Base-by-base conservation (phyloP, 2,888 invertebrate genomes). In the Drosophila prolongata region DNA sequence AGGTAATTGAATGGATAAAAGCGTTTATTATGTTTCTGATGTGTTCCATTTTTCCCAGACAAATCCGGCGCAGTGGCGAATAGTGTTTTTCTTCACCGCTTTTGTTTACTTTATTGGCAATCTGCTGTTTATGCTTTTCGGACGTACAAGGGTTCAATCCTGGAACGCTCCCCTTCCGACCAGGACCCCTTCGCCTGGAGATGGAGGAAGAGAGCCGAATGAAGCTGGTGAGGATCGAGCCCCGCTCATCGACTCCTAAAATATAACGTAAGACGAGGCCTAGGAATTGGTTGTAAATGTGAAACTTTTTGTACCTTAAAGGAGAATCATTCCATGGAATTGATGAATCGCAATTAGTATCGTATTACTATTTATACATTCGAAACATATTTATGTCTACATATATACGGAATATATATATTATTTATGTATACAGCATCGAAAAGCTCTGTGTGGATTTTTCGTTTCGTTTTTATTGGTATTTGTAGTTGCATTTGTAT, bases 41-140 rank as follows among this genome's bases (percentile, higher is more conserved):
- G 3, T 10, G 24, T 1, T 3, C 9, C 9, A 11, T 19, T 1
- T 1, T 6, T 27, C 14, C 1, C 92, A 96, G 96, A 92, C 91
- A 13, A 93, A 95, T 78, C 93, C 94, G 0, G 75, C 89, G 2
- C 95, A 95, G 88, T 97, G 97, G 97, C 93, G 94, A 54, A 94
- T 94, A 60, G 95, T 96, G 13, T 97, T 97, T 91, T 95, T 95
- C 90, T 93, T 96, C 8, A 94, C 96, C 0, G 94, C 96, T 0
- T 94, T 93, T n/a, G 93, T 96, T 24, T 96, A 96, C 87, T 93
- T 95, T 70, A 90, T 94, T 53, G 95, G 95, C 10, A 95, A 95
- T 87, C 90, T 95, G 30, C 93, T 95, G 76, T 97, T 95, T 89
- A 86, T 96, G 2, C 84, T 95, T 1, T 96, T 95, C 89, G 95